These are phyloP conservation scores for Aproaerema taeniolella DNA, from an alignment of 2,888 invertebrate genomes.

Conservation along the genomic window DNA sequence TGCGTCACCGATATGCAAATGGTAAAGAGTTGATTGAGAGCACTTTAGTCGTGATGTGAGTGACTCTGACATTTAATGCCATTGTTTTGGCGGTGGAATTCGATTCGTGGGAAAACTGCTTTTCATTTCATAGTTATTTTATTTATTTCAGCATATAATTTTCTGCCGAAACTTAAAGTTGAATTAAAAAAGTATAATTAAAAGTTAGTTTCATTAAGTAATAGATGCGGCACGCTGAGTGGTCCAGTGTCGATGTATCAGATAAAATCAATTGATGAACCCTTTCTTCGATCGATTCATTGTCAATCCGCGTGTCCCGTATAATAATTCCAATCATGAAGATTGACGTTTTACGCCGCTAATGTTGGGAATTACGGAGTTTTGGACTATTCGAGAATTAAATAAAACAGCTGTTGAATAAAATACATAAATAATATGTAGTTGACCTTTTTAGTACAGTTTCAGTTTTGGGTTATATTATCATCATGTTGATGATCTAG, in stretches of 20 bases:
- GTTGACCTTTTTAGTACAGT: too few relatives aligned
- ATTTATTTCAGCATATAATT: too few relatives aligned
- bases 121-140: too few relatives aligned
- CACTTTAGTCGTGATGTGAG: conserved; percentile 43
- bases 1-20: conserved; percentile 66
- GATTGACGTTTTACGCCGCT: conserved; percentile 45
- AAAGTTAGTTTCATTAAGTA: too few relatives aligned
- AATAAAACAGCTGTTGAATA: conserved; percentile 3
- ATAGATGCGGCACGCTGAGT: conserved; percentile 3
- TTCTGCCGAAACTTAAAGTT: too few relatives aligned
- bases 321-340: conserved; percentile 52
- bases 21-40: conserved; percentile 43
- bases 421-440: too few relatives aligned
- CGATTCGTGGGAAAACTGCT: conserved; percentile 8
- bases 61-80: conserved; percentile 50
- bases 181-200: too few relatives aligned
- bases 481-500: too few relatives aligned
- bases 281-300: conserved; percentile 33
- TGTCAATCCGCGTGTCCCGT: conserved; percentile 56
- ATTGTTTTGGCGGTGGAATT: conserved; percentile 46
- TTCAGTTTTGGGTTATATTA: too few relatives aligned
- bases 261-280: conserved; percentile 25
- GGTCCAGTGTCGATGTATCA: conserved; percentile 21
- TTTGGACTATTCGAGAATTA: neutral
- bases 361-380: conserved; percentile 10